These are phyloP conservation scores for Halictus ligatus DNA, from an alignment of 2,888 invertebrate genomes.

Conservation along the genomic window DNA sequence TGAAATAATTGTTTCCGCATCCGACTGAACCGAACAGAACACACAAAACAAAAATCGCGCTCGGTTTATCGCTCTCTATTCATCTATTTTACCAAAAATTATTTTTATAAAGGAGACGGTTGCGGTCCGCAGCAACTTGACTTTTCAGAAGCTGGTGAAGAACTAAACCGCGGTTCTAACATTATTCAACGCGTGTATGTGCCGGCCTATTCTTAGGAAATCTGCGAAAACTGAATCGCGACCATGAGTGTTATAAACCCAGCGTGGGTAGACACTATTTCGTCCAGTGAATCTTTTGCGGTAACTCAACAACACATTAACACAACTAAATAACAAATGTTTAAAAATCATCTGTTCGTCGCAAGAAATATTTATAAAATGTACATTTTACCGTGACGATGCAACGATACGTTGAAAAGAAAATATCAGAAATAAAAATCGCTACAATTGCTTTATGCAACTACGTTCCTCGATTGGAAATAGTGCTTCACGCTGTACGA, in stretches of 20 bases:
- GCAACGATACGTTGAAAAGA: background rate
- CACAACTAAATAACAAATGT: background rate
- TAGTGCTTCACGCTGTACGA: background rate
- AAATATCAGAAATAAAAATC: background rate
- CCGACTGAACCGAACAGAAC: background rate
- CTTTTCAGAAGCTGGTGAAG: constrained; percentile 71
- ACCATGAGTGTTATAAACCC: constrained; percentile 23
- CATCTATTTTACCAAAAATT: constrained; percentile 3
- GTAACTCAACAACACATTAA: background rate
- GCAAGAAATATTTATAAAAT: background rate
- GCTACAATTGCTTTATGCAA: background rate
- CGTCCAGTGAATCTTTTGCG: constrained; percentile 21
- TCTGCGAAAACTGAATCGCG: constrained; percentile 70
- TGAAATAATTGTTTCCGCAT: background rate
- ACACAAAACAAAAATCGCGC: constrained; percentile 1
- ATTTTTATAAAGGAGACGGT: background rate
- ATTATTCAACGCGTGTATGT: constrained; percentile 74
- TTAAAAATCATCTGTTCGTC: background rate
- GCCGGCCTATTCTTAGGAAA: constrained; percentile 76
- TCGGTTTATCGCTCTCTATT: constrained; percentile 4
- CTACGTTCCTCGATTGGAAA: background rate
- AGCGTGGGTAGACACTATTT: constrained; percentile 53
- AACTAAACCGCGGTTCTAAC: constrained; percentile 71
- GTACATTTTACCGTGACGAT: background rate
- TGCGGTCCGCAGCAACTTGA: constrained; percentile 24